These are phyloP conservation scores for Calliphora vicina DNA, from an alignment of 1,140 invertebrate genomes.

Conservation along the genomic window DNA sequence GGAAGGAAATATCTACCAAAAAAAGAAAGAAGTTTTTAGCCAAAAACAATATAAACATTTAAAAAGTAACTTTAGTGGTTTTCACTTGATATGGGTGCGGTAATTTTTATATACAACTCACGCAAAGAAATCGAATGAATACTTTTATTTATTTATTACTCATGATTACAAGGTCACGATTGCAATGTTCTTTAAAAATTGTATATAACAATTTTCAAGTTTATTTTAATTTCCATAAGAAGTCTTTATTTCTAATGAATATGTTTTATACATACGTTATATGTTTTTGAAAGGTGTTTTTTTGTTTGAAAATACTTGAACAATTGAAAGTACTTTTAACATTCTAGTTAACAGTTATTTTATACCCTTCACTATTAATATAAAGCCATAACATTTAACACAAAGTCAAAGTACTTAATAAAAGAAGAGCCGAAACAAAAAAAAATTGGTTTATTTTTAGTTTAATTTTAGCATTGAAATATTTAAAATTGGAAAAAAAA, in stretches of 20 bases:
- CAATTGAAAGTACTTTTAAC: no score
- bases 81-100: neutral
- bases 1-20: neutral
- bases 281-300: neutral
- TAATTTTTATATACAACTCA: neutral
- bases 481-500: no score
- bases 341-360: no score
- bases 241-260: neutral
- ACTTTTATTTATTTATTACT: neutral
- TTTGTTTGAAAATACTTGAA: no score
- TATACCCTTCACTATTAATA: no score
- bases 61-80: neutral
- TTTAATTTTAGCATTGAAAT: no score
- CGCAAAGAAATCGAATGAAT: neutral
- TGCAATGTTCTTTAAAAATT: neutral
- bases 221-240: neutral
- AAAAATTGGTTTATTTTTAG: no score
- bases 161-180: neutral
- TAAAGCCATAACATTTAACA: no score
- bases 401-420: no score
- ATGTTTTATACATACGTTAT: no score
- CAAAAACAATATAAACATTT: neutral
- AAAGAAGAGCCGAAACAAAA: no score
- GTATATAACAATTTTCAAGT: neutral
- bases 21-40: neutral